These are phyloP conservation scores for Carabus problematicus DNA, from an alignment of 2,888 invertebrate species.

Conservation along the genomic window DNA sequence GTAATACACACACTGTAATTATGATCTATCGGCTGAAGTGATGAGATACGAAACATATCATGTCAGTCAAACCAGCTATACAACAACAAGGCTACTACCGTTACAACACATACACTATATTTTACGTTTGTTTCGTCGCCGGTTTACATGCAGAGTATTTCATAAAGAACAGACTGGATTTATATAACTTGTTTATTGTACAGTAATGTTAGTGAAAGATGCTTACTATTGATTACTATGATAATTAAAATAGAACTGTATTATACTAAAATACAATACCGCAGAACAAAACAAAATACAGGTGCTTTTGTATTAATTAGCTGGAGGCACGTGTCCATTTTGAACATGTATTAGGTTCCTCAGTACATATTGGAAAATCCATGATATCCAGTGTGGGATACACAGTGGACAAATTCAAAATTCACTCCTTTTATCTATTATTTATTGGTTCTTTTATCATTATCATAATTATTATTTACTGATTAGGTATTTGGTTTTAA, in stretches of 20 bases:
- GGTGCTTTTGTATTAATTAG: slow-evolving; percentile 38
- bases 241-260: slow-evolving; percentile 36
- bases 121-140: too few relatives aligned
- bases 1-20: too few relatives aligned
- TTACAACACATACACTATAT: too few relatives aligned
- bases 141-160: too few relatives aligned
- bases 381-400: too few relatives aligned
- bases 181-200: slow-evolving; percentile 30
- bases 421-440: not conserved
- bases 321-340: slow-evolving; percentile 17
- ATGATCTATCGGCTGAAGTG: too few relatives aligned
- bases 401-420: not conserved
- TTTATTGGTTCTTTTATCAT: slow-evolving; percentile 2
- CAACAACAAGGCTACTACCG: too few relatives aligned
- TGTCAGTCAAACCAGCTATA: too few relatives aligned
- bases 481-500: not conserved
- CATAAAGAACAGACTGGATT: too few relatives aligned
- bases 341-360: too few relatives aligned
- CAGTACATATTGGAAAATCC: too few relatives aligned
- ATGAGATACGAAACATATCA: too few relatives aligned
- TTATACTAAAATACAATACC: slow-evolving; percentile 34
- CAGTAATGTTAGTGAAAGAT: slow-evolving; percentile 37
- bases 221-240: slow-evolving; percentile 35
- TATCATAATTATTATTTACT: slow-evolving; percentile 1
- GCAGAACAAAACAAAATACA: slow-evolving; percentile 37